phyloP scores from a whole-genome alignment of 2,113 vertebrate species.

The Channa argus region DNA sequence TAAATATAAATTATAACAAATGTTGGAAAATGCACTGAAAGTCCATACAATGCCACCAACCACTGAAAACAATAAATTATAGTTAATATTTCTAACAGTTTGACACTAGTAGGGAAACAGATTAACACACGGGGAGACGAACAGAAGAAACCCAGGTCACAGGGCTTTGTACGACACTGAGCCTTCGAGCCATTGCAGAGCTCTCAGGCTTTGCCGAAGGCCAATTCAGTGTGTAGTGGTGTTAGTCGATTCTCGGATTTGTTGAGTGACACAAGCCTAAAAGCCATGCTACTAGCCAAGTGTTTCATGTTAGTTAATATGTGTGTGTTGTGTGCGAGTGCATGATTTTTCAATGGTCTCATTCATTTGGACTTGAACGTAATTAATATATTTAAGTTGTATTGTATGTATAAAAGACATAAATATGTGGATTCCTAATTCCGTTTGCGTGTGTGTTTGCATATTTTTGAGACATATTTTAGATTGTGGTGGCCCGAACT shows the following conservation, averaged over 20 bases:
- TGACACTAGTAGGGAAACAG: slow-evolving; percentile 22
- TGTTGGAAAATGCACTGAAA: no score
- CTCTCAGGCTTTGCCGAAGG: slow-evolving; percentile 67
- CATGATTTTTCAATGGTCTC: slow-evolving; percentile 20
- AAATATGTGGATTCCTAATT: neutral
- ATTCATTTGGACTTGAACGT: slow-evolving; percentile 10
- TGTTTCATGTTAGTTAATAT: slow-evolving; percentile 31
- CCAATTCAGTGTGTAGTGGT: slow-evolving; percentile 38
- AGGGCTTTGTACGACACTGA: slow-evolving; percentile 67
- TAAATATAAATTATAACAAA: no score
- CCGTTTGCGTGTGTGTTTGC: neutral
- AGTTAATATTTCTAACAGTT: neutral
- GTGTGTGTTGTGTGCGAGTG: no score
- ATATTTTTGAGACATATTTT: no score
- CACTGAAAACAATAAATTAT: no score
- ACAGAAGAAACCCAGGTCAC: slow-evolving; percentile 47
- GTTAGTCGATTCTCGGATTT: slow-evolving; percentile 19
- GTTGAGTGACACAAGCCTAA: slow-evolving; percentile 37
- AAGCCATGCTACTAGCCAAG: slow-evolving; percentile 11
- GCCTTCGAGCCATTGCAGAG: slow-evolving; percentile 70
- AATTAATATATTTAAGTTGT: slow-evolving; percentile 11
- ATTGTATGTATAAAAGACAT: neutral
- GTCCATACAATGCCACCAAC: no score
- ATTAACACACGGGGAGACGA: slow-evolving; percentile 35
- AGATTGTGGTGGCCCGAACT: no score